These are phyloP conservation scores for Pogonophryne albipinna DNA, from an alignment of 2,797 vertebrate species.

Conservation along the genomic window DNA sequence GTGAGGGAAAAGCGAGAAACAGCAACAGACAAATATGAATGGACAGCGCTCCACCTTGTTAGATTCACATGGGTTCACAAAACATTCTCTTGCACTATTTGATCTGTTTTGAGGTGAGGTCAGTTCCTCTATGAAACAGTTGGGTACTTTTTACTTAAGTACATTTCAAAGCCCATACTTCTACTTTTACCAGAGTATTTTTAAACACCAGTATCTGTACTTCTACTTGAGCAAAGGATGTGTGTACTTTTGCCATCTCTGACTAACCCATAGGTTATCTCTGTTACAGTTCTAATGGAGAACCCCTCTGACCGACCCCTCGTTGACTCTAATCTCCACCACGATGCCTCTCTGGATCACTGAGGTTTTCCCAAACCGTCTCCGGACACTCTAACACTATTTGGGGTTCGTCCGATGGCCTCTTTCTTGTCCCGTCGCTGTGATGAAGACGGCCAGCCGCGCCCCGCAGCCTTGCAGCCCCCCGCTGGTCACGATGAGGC, in stretches of 20 bases:
- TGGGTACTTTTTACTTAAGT: too few relatives aligned
- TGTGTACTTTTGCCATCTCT: too few relatives aligned
- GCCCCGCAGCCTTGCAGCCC: slow-evolving; percentile 86
- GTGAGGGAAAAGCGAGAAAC: neutral
- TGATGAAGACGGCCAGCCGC: slow-evolving; percentile 91
- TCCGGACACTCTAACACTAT: slow-evolving; percentile 62
- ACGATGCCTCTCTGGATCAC: slow-evolving; percentile 64
- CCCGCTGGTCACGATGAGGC: slow-evolving; percentile 93
- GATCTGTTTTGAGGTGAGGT: too few relatives aligned
- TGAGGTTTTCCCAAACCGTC: slow-evolving; percentile 49
- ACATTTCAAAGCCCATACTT: too few relatives aligned
- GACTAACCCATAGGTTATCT: slow-evolving; percentile 26
- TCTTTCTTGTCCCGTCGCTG: slow-evolving; percentile 63
- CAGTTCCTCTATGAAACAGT: too few relatives aligned
- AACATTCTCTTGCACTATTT: too few relatives aligned
- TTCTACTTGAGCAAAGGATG: too few relatives aligned
- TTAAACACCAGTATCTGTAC: too few relatives aligned
- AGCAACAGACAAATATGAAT: slow-evolving; percentile 6
- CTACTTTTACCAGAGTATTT: too few relatives aligned
- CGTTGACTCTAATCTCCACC: slow-evolving; percentile 13
- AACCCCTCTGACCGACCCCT: slow-evolving; percentile 24
- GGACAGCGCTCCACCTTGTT: neutral
- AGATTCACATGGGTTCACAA: slow-evolving; percentile 1
- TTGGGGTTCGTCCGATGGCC: slow-evolving; percentile 72
- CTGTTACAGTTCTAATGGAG: slow-evolving; percentile 61